phyloP scores from a whole-genome alignment of 2,797 vertebrate genomes.

The Sylvia borin region DNA sequence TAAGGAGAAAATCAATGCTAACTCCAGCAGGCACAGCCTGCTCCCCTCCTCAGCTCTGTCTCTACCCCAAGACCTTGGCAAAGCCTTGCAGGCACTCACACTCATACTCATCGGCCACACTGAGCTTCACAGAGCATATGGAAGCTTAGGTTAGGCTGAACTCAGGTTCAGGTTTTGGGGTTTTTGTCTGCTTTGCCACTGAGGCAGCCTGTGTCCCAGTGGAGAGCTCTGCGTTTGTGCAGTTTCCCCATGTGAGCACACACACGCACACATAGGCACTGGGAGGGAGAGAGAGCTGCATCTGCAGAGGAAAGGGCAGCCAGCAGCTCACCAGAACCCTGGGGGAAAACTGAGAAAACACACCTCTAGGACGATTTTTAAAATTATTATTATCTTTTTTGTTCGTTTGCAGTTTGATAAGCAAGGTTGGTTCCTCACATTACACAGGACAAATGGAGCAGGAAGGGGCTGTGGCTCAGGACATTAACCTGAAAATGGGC shows the following conservation, averaged over 20 bases:
- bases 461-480: neutral
- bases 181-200: neutral
- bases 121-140: neutral
- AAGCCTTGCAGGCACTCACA: neutral
- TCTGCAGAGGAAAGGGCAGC: neutral
- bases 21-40: neutral
- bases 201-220: neutral
- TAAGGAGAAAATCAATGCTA: neutral
- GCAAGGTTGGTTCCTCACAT: neutral
- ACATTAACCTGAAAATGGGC: fast-evolving
- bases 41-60: neutral
- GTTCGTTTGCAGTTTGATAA: neutral
- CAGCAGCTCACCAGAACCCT: neutral
- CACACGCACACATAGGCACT: no score
- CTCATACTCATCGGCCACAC: fast-evolving
- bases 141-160: neutral
- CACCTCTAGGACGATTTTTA: neutral
- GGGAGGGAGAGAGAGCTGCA: neutral
- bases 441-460: fast-evolving
- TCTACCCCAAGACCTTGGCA: fast-evolving
- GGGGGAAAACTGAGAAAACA: neutral
- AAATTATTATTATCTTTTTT: neutral
- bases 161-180: no score
- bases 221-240: neutral
- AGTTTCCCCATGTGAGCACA: fast-evolving